Percentiles rank a stretch among this genome's conserved stretches.
Evolutionary conservation across 2,888 invertebrate species (phyloP).

Genomic region (Omphaloscelis lunosa): DNA sequence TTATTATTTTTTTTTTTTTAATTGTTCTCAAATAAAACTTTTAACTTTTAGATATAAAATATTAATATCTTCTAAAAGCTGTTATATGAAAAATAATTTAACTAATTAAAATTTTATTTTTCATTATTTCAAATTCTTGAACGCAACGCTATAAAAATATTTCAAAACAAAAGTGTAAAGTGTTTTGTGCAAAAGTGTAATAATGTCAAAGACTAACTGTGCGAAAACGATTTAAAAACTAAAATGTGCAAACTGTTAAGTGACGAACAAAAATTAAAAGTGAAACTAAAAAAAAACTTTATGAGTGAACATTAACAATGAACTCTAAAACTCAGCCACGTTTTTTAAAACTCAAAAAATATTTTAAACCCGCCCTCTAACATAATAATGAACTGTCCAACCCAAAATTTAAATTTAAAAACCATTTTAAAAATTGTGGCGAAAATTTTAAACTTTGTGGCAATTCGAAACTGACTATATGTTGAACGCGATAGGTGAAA

Average conservation of each 20-base stretch:
- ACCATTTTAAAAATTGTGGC: conserved; percentile 24
- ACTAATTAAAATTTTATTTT: conserved; percentile 3
- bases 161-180: conserved; percentile 26
- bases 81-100: conserved; percentile 1
- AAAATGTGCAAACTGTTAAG: conserved; percentile 56
- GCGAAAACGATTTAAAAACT: conserved; percentile 24
- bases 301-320: conserved; percentile 57
- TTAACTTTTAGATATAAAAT: not conserved
- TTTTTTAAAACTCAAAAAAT: conserved; percentile 30
- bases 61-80: conserved; percentile 1
- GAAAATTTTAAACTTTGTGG: conserved; percentile 37
- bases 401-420: not conserved
- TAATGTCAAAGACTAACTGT: conserved; percentile 28
- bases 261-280: conserved; percentile 45
- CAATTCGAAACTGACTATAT: conserved; percentile 58
- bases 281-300: conserved; percentile 41
- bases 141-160: not conserved
- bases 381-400: conserved; percentile 46
- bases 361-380: conserved; percentile 15
- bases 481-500: conserved; percentile 69
- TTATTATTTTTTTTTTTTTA: conserved; percentile 46
- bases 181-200: conserved; percentile 48
- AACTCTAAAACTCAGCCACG: conserved; percentile 30
- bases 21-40: conserved; percentile 11
- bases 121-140: not conserved